phyloP scores from a whole-genome alignment of 2,797 vertebrate species.

The Cyclura pinguis region DNA sequence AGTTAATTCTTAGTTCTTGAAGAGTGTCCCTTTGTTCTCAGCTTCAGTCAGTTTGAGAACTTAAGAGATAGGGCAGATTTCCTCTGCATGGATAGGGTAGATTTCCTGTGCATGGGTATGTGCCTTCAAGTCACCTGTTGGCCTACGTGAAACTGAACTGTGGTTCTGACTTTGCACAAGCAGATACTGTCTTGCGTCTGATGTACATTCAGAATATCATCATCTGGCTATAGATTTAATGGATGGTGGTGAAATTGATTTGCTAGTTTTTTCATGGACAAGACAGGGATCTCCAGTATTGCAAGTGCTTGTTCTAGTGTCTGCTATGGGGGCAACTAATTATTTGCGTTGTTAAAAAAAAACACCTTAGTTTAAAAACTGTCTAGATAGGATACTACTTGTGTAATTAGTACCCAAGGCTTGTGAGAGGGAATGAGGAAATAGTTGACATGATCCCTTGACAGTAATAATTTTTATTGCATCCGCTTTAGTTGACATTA shows the following conservation, averaged over 20 bases:
- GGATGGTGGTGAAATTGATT: background rate
- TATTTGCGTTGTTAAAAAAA: background rate
- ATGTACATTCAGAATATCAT: too few relatives aligned
- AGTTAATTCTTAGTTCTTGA: background rate
- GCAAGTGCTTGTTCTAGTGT: background rate
- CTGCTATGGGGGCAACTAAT: background rate
- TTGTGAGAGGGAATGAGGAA: background rate
- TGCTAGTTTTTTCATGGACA: background rate
- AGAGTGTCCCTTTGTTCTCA: background rate
- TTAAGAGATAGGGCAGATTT: background rate
- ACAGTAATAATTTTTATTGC: background rate
- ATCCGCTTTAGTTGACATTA: background rate
- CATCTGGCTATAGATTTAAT: background rate
- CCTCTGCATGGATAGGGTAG: too few relatives aligned
- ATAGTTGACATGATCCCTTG: background rate
- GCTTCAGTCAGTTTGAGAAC: background rate
- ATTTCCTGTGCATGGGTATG: too few relatives aligned
- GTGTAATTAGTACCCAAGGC: background rate
- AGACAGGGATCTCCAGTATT: background rate
- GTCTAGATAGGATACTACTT: background rate
- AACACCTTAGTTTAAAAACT: background rate
- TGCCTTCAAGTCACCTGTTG: too few relatives aligned
- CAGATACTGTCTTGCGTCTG: background rate
- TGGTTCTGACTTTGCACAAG: background rate
- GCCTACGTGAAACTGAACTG: background rate